Base-by-base conservation (phyloP, 2,888 invertebrate species). In the Odontocolon sp. region DNA sequence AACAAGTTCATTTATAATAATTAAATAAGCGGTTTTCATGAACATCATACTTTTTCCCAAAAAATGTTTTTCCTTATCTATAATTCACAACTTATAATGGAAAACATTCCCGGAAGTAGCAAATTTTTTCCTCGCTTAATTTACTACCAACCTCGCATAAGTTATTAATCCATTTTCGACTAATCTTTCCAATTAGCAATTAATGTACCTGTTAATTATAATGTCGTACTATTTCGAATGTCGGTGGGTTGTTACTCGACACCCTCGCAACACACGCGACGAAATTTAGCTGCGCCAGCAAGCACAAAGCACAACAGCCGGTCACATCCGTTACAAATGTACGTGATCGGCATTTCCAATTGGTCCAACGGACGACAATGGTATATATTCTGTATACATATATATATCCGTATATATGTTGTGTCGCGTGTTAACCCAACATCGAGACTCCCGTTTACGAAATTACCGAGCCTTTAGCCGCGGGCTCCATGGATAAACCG, bases 301-400 rank as follows among this genome's bases (percentile, higher is more conserved):
- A n/a, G 45, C 23, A 33, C 57, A 18, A 23, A 68, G 33, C 47
- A 38, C 18, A 21, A 26, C 31, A 11, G 36, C 59, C 47, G 28
- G 59, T 50, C 56, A 70, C 76, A 78, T 78, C 64, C 75, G 67
- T 78, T 74, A 67, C 76, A 52, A 56, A 42, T 26, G 57, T 80
- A 73, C 78, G 73, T 77, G 74, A 52, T 66, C 66, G 38, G 71
- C 71, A 79, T 79, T 67, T 75, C 77, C 77, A 77, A 80, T 80
- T 79, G 77, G 69, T 77, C 63, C 66, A 66, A 67, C 61, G 50
- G 42, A 36, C 69, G 45, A 57, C 72, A 8, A 63, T 31, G 42
- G 36, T 23, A 9, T 9, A 50, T 56, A 50, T 14, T 23, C 38
- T 40, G 11, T 21, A n/a, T 57, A 23, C 56, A 21, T 31, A 21